Evolutionary conservation across 2,888 invertebrate species (phyloP).

Genomic region (Dusona sp.): DNA sequence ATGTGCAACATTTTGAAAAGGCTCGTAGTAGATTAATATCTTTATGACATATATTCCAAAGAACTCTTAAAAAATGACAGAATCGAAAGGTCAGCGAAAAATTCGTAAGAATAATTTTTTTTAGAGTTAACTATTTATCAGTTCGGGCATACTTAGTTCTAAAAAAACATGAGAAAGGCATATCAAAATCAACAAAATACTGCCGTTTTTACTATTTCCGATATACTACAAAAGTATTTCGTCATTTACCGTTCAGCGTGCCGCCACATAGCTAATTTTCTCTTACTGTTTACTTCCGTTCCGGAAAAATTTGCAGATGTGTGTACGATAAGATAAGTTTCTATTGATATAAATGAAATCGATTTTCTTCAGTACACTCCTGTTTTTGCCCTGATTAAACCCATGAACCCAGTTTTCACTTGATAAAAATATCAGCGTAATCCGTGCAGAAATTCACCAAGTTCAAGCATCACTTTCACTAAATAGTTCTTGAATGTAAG

Average conservation of each 20-base stretch:
- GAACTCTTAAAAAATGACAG: not conserved
- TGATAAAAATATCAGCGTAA: slow-evolving; percentile 1
- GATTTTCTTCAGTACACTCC: not conserved
- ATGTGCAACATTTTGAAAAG: not conserved
- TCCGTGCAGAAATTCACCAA: slow-evolving; percentile 20
- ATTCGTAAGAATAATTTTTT: not conserved
- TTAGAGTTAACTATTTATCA: not conserved
- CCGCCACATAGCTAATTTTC: no score
- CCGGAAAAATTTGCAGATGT: not conserved
- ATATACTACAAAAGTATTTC: no score
- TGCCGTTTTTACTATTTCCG: not conserved
- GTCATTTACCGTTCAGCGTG: no score
- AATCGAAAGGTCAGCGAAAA: not conserved
- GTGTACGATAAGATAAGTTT: not conserved
- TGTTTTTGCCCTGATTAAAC: not conserved
- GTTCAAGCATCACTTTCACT: slow-evolving; percentile 11
- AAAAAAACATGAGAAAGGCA: not conserved
- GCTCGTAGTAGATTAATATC: not conserved
- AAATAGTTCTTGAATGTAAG: not conserved
- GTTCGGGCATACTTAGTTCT: no score
- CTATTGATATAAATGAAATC: not conserved
- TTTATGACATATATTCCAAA: not conserved
- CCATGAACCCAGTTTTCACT: not conserved
- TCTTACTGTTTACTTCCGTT: no score
- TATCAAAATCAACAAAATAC: not conserved